Base-by-base conservation (phyloP, 1,140 invertebrate species). In the Potamilus streckersoni region DNA sequence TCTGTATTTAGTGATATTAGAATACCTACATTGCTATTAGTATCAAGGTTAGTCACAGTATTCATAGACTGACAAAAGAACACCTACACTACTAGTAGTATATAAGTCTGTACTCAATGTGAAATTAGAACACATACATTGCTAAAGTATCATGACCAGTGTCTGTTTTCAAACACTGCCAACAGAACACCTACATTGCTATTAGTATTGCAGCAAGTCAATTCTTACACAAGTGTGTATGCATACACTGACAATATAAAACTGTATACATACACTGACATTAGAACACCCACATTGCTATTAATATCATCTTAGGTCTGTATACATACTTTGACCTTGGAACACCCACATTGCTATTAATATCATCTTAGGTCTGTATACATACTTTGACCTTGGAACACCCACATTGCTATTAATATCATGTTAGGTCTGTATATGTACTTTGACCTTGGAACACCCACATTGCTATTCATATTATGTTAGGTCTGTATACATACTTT, bases 131-230 rank as follows among this genome's bases (percentile, higher is more conserved):
- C 19, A 82, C 64, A 72, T 84, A 81, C 31, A 31, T 78, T 2
- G 80, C 82, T 71, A 67, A 49, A 78, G 71, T 68, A 71, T 85
- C 17, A 80, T 73, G 20, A 68, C 75, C 3, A 85, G 86, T 14
- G 86, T 14, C 80, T 75, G n/a, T 71, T 61, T 31, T 80, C 71
- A 8, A 59, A 61, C 67, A 80, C 84, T 87, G 76, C 63, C 74
- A 77, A 57, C 66, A n/a, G 60, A 77, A 70, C 38, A 71, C 15
- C 8, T 66, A n/a, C 13, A 55, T 49, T n/a, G 27, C n/a, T 57
- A 19, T n/a, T n/a, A n/a, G n/a, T n/a, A n/a, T n/a, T n/a, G n/a
- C n/a, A n/a, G n/a, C n/a, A n/a, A n/a, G n/a, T n/a, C n/a, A n/a
- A n/a, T n/a, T n/a, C n/a, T n/a, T n/a, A n/a, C n/a, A n/a, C n/a